Base-by-base conservation (phyloP, 2,888 invertebrate genomes). In the Eupithecia pulchellata region DNA sequence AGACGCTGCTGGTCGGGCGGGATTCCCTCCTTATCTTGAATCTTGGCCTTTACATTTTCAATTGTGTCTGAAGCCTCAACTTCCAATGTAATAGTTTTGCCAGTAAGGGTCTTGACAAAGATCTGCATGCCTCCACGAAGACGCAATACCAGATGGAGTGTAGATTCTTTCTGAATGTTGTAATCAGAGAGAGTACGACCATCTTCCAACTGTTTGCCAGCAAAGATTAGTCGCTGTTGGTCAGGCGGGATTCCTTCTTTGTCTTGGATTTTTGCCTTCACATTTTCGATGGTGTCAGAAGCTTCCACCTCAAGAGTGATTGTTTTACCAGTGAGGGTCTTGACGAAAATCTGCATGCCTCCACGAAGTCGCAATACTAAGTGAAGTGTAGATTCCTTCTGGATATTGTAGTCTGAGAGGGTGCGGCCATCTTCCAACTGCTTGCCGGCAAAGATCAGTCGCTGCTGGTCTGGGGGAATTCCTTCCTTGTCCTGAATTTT, bases 401-500 rank as follows among this genome's bases (percentile, higher is more conserved):
- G 90, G 2, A 90, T 90, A 14, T 90, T 90, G 58, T 90, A 90
- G 72, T 90, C 90, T 0, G 89, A 89, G 0, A 90, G 75, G 0
- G 90, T 90, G 36, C 90, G 88, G 0, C 89, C 89, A 78, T 90
- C 89, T 70, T 89, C 89, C 0, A 90, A 36, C 39, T 90, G 89
- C 17, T 90, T 90, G 0, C 90, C 90, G 0, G 90, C 90, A 2
- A 90, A 90, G 64, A 90, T 90, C 0, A 90, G 71, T 0, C 91
- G 75, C 79, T 91, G 91, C 57, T 91, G 91, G 76, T 91, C 91
- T 73, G 89, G 89, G 0, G 89, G 89, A 2, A 90, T 90, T 0
- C 89, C 89, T 52, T 88, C 91, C 27, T 91, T 91, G 61, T 91
- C 91, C 29, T 91, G 91, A 2, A 91, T 91, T 34, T 91, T 91